Percentiles rank a stretch among this genome's conserved stretches.
Conservation (phyloP, 2,797 vertebrate species). For the Pseudochirops corinnae region DNA sequence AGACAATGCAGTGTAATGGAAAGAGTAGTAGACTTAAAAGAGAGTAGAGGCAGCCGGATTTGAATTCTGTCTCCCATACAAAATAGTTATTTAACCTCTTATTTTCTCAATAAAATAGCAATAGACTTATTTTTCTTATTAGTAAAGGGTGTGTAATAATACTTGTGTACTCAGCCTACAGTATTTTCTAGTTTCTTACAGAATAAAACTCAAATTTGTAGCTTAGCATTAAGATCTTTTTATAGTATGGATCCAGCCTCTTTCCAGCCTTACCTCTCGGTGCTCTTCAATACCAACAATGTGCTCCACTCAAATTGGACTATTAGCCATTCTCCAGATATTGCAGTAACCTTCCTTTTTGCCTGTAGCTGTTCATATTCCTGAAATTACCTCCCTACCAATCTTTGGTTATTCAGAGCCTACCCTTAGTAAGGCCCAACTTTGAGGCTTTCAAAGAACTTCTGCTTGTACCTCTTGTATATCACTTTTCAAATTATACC, state of each 20-base stretch:
- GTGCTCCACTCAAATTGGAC: background rate
- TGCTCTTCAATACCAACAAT: background rate
- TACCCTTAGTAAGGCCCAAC: background rate
- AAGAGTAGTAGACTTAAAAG: background rate
- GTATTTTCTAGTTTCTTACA: background rate
- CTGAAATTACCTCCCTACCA: background rate
- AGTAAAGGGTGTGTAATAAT: background rate
- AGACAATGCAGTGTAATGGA: background rate
- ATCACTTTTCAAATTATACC: background rate
- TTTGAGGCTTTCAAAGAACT: background rate
- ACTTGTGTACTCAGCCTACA: background rate
- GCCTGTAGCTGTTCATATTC: background rate
- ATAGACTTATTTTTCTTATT: background rate
- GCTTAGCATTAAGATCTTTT: background rate
- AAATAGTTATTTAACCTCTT: background rate
- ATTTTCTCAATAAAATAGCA: background rate
- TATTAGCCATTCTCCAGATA: background rate
- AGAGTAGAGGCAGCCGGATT: background rate
- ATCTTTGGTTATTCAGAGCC: background rate
- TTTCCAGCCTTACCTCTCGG: background rate
- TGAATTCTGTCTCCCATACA: background rate
- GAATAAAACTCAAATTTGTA: background rate
- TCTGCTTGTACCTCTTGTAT: background rate
- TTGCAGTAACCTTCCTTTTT: background rate
- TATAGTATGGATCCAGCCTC: background rate